phyloP scores from a whole-genome alignment of 2,797 vertebrate species.

The Spheniscus humboldti region DNA sequence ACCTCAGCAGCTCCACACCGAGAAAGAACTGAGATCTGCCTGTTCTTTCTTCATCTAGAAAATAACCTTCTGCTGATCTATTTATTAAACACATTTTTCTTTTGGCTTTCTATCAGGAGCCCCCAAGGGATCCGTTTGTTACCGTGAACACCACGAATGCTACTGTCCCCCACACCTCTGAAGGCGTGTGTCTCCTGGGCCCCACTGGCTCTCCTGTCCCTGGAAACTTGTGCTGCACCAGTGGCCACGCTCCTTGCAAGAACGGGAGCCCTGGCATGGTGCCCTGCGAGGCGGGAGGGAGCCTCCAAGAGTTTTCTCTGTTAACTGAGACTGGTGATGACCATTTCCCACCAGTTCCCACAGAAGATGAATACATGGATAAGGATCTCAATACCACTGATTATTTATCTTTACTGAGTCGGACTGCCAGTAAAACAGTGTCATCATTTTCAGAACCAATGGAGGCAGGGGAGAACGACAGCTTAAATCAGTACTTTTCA shows the following conservation, averaged over 20 bases:
- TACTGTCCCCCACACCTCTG: not conserved
- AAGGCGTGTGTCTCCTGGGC: constrained; percentile 41
- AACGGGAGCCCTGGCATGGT: not conserved
- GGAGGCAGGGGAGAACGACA: constrained; percentile 91
- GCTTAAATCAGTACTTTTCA: constrained; percentile 85
- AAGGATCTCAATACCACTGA: constrained; percentile 15
- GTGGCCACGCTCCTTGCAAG: not conserved
- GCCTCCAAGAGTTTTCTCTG: not conserved
- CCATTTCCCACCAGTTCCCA: constrained; percentile 65
- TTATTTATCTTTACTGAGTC: constrained; percentile 10
- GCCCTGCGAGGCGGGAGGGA: not conserved
- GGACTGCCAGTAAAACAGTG: constrained; percentile 55
- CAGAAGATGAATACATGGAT: constrained; percentile 73
- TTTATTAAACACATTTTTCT: not conserved
- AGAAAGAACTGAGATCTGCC: not conserved
- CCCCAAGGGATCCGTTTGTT: not conserved
- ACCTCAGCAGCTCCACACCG: not conserved
- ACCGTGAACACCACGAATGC: not conserved
- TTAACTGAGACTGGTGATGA: not conserved
- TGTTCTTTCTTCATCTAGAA: not conserved
- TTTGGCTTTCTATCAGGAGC: constrained; percentile 49
- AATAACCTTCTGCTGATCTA: not conserved
- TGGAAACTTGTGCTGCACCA: not conserved
- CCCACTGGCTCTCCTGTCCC: constrained; percentile 28
- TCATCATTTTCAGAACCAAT: constrained; percentile 80